Percentiles rank a stretch among this genome's conserved stretches.
These are phyloP conservation scores for Babylonia areolata DNA, from an alignment of 1,140 invertebrate species.

Conservation along the genomic window DNA sequence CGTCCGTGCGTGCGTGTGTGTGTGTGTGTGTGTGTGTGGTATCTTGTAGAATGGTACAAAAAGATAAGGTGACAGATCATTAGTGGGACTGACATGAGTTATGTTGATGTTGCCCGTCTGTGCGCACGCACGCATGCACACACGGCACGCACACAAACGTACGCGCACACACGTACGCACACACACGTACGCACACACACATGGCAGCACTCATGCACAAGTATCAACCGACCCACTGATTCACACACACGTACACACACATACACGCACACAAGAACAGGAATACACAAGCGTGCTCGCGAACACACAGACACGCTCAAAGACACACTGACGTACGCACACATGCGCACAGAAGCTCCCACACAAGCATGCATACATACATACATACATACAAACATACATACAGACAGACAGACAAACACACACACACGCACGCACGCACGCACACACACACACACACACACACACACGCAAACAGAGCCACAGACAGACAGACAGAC, in stretches of 20 bases:
- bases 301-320: neutral
- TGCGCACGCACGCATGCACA: no score
- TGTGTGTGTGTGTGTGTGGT: no score
- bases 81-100: no score
- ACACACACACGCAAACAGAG: no score
- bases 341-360: neutral
- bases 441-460: no score
- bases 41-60: no score
- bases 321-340: neutral
- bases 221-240: neutral
- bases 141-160: no score
- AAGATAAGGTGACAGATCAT: no score
- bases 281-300: neutral
- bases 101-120: no score
- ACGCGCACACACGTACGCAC: neutral
- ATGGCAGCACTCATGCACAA: neutral
- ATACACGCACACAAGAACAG: neutral
- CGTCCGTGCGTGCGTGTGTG: no score
- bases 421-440: no score
- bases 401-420: neutral
- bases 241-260: slow-evolving; percentile 8
- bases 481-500: no score
- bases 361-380: neutral
- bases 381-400: neutral
- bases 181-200: neutral